Percentiles rank a stretch among this genome's conserved stretches.
These are phyloP conservation scores for Microctonus brassicae DNA, from an alignment of 2,888 invertebrate species.

Conservation along the genomic window DNA sequence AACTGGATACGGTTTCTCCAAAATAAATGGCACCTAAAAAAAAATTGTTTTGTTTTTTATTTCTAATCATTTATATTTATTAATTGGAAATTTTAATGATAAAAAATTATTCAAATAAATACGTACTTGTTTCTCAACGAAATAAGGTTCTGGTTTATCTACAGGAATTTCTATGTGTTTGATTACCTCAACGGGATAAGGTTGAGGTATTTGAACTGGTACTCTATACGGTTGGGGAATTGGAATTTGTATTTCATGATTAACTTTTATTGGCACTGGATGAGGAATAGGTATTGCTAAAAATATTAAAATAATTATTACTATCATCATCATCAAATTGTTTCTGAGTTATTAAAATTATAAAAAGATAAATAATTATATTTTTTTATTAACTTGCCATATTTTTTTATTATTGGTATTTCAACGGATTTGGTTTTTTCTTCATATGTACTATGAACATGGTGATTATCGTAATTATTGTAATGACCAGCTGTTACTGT, in stretches of 20 bases:
- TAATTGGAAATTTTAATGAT: neutral
- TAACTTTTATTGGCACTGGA: conserved; percentile 72
- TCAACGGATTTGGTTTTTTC: conserved; percentile 61
- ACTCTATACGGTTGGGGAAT: conserved; percentile 75
- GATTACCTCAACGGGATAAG: conserved; percentile 70
- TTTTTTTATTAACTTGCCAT: conserved; percentile 52
- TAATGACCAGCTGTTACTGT: conserved; percentile 53
- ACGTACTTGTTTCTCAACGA: conserved; percentile 73
- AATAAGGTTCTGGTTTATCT: conserved; percentile 73
- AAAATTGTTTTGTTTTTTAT: neutral
- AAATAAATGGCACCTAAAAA: conserved; percentile 72
- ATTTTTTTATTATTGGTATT: conserved; percentile 65
- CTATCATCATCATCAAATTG: no score
- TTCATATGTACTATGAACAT: conserved; percentile 61
- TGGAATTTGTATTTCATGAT: conserved; percentile 72
- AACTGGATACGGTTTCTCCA: conserved; percentile 74
- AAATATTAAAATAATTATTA: neutral
- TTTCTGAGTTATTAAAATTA: no score
- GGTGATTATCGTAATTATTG: conserved; percentile 51
- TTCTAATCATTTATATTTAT: neutral
- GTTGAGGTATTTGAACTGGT: conserved; percentile 69
- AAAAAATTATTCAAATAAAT: no score
- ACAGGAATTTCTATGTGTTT: conserved; percentile 73
- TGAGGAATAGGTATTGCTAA: conserved; percentile 73
- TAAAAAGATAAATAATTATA: no score